Evolutionary conservation across 2,888 invertebrate species (phyloP).

Genomic region (Pyrrhia umbra): DNA sequence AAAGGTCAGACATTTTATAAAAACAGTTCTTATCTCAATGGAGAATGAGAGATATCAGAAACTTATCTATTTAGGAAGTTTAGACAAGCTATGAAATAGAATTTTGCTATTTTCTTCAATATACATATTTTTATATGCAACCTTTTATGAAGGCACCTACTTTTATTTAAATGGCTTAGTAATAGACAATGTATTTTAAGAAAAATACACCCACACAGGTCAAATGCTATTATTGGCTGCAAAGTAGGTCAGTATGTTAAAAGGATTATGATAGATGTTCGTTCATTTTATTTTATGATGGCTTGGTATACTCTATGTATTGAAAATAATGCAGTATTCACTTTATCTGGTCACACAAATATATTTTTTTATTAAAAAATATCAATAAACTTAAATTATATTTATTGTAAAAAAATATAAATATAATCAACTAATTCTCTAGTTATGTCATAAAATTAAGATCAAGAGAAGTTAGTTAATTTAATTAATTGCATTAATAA

Average conservation of each 20-base stretch:
- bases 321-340: conserved; percentile 18
- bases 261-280: conserved; percentile 30
- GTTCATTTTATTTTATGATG: not conserved
- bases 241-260: conserved; percentile 47
- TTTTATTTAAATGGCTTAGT: not conserved
- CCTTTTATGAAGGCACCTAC: not conserved
- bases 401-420: too few species aligned
- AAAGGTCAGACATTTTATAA: conserved; percentile 9
- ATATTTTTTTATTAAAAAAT: too few species aligned
- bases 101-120: not conserved
- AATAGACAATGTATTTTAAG: conserved; percentile 24
- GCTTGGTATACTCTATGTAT: conserved; percentile 17
- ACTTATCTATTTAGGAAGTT: conserved; percentile 21
- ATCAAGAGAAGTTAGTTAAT: too few species aligned
- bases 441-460: too few species aligned
- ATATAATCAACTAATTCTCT: too few species aligned
- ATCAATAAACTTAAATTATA: too few species aligned
- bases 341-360: too few species aligned
- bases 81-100: not conserved
- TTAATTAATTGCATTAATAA: not conserved
- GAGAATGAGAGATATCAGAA: not conserved
- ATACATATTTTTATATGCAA: not conserved
- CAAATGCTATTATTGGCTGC: conserved; percentile 30
- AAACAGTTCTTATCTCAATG: conserved; percentile 16
- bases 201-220: conserved; percentile 5